phyloP scores from a whole-genome alignment of 2,888 invertebrate species.

The Eristalis tenax region DNA sequence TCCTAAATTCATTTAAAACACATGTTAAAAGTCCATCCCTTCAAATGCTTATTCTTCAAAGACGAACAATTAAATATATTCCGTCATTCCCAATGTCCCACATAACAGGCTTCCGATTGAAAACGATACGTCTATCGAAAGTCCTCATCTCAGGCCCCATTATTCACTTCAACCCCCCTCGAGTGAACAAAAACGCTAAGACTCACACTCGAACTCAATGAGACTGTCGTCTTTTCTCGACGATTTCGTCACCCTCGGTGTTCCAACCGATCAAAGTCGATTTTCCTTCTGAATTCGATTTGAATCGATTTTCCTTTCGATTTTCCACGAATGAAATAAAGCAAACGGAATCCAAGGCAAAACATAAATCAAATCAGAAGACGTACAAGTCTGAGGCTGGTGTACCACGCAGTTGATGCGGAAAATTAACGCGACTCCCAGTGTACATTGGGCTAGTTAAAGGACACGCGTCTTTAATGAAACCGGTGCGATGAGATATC shows the following conservation, averaged over 20 bases:
- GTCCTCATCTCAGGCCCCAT: neutral
- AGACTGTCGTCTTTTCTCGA: neutral
- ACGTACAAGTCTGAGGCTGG: neutral
- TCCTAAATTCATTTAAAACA: too few relatives aligned
- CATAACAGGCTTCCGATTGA: neutral
- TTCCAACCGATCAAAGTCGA: neutral
- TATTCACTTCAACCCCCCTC: neutral
- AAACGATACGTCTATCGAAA: neutral
- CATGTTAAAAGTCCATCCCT: neutral
- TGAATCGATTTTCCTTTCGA: neutral
- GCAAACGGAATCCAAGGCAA: neutral
- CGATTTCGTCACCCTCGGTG: neutral
- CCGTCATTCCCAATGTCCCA: neutral
- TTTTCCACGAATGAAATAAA: neutral
- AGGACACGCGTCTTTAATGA: neutral
- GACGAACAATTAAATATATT: neutral
- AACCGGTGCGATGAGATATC: neutral
- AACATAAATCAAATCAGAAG: neutral
- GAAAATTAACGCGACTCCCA: neutral
- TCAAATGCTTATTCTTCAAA: neutral
- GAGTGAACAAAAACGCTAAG: neutral
- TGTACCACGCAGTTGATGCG: conserved; percentile 10
- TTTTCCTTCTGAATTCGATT: too few relatives aligned
- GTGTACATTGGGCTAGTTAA: neutral
- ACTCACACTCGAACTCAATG: neutral